Conservation (phyloP, 53 echinoderm and acorn worm species). For the Holothuria leucospilota region DNA sequence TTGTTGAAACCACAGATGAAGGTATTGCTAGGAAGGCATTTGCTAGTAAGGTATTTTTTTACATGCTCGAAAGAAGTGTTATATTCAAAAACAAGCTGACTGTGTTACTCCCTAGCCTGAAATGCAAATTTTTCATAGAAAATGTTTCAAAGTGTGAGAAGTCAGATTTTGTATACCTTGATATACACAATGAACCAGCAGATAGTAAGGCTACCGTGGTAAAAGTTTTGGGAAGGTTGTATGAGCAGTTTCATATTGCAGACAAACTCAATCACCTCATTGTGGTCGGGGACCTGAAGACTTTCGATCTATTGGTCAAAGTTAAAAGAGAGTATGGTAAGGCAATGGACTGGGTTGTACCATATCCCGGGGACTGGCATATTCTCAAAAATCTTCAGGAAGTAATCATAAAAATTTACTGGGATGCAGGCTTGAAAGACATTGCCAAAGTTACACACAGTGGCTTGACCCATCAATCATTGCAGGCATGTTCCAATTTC, state of each 20-base stretch:
- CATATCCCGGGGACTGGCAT: constrained; percentile 79
- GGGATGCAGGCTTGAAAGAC: constrained; percentile 79
- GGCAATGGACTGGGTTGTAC: constrained; percentile 70
- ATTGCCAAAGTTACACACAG: constrained; percentile 67
- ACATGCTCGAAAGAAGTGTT: not conserved
- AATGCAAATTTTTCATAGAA: not conserved
- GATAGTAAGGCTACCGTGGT: not conserved
- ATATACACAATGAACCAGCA: constrained; percentile 1
- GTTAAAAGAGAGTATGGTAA: no score
- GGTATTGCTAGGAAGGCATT: not conserved
- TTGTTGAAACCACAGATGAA: not conserved
- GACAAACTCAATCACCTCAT: constrained; percentile 61
- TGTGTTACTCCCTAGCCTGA: not conserved
- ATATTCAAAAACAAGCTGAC: not conserved
- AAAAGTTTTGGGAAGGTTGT: not conserved
- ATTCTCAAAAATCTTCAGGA: constrained; percentile 74
- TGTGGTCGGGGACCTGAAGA: constrained; percentile 67
- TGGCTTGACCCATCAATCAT: not conserved
- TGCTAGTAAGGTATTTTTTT: not conserved
- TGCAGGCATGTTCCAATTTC: no score
- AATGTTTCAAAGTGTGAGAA: not conserved
- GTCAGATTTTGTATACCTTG: constrained; percentile 3
- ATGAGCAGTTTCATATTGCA: constrained; percentile 14
- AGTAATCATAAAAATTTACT: constrained; percentile 73
- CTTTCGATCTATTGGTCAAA: not conserved